Evolutionary conservation across 2,797 vertebrate genomes (phyloP).

Genomic region (Lepilemur ruficaudatus): DNA sequence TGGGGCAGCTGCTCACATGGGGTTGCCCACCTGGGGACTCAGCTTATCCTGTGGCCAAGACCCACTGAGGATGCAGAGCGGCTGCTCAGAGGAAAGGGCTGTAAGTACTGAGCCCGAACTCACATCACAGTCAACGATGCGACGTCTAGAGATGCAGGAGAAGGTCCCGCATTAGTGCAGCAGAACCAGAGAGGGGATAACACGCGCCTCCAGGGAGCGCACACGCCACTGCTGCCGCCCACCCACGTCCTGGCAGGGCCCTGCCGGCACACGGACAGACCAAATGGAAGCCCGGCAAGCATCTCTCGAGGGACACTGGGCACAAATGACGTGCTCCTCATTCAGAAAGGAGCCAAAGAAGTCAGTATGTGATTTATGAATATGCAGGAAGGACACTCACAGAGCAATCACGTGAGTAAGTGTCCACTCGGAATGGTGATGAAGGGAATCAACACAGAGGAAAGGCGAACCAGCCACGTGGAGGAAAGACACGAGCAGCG

Average conservation of each 20-base stretch:
- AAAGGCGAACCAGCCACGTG: neutral
- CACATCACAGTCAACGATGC: neutral
- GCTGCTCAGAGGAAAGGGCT: no score
- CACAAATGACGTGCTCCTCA: neutral
- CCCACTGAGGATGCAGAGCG: no score
- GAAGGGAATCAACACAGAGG: rapidly evolving
- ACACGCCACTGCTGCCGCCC: no score
- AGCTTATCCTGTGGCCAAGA: no score
- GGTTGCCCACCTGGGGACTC: no score
- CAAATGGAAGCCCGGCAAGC: neutral
- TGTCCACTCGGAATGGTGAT: no score
- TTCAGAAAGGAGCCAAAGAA: neutral
- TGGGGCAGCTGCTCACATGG: no score
- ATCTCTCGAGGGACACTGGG: neutral
- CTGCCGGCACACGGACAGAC: rapidly evolving
- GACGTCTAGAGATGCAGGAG: neutral
- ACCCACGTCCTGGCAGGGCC: no score
- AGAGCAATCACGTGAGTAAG: neutral
- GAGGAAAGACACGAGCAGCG: rapidly evolving
- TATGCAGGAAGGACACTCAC: neutral
- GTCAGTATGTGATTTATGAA: neutral
- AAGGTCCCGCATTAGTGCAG: neutral
- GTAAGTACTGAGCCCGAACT: no score
- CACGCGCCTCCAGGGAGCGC: neutral
- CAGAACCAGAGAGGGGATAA: neutral